Percentiles rank a stretch among this genome's conserved stretches.
phyloP scores from a whole-genome alignment of 2,888 invertebrate species.

The Chrysolina haemoptera region DNA sequence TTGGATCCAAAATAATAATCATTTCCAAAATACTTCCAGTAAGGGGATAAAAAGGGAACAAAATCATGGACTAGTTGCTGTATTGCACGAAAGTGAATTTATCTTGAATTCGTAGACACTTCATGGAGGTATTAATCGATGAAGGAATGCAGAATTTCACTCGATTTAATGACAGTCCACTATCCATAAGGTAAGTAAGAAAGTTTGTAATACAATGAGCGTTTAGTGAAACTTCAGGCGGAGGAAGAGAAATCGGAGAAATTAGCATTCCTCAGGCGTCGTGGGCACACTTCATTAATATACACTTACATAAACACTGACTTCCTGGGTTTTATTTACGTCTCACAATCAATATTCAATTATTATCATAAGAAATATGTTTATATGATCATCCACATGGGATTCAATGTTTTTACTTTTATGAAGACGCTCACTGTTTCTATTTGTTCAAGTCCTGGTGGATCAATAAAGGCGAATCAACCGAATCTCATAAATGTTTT shows the following conservation, averaged over 20 bases:
- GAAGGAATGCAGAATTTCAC: neutral
- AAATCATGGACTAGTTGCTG: too few species aligned
- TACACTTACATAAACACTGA: slow-evolving; percentile 15
- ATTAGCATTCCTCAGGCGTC: slow-evolving; percentile 28
- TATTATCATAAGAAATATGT: neutral
- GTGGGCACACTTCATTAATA: slow-evolving; percentile 20
- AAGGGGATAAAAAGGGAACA: too few species aligned
- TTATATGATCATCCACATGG: neutral
- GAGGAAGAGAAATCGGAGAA: slow-evolving; percentile 31
- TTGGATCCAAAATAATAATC: too few species aligned
- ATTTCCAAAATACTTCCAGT: too few species aligned
- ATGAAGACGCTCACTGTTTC: too few species aligned
- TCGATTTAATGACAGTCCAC: neutral
- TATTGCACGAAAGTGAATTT: neutral
- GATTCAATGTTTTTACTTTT: too few species aligned
- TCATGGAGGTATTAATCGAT: too few species aligned
- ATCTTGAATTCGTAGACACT: neutral
- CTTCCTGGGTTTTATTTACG: neutral
- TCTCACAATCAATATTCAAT: neutral
- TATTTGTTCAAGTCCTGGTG: too few species aligned
- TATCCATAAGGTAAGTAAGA: slow-evolving; percentile 4
- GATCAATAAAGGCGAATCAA: too few species aligned
- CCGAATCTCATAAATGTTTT: too few species aligned
- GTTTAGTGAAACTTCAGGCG: slow-evolving; percentile 22
- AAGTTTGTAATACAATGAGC: neutral